Percentiles rank a stretch among this genome's conserved stretches.
Evolutionary conservation across 1,140 invertebrate genomes (phyloP).

Genomic region (Calliopsis andreniformis): DNA sequence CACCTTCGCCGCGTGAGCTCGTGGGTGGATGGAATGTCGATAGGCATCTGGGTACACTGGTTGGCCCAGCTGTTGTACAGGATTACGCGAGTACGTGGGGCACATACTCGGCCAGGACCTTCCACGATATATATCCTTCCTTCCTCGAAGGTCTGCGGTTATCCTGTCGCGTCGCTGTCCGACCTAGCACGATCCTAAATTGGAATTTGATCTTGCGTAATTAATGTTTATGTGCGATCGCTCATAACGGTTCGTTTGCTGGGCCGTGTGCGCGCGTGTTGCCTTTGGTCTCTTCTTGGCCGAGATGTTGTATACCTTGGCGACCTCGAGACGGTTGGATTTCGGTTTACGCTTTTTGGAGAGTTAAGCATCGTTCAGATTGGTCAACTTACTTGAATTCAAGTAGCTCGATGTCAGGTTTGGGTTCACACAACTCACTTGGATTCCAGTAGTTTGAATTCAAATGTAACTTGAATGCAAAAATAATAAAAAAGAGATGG

Average conservation of each 20-base stretch:
- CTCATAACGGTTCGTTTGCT: conserved; percentile 43
- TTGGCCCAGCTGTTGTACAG: conserved; percentile 41
- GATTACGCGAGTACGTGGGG: conserved; percentile 39
- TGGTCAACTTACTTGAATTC: no score
- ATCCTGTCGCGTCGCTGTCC: conserved; percentile 33
- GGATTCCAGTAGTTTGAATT: no score
- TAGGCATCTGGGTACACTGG: conserved; percentile 52
- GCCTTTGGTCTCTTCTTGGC: conserved; percentile 17
- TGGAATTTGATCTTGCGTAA: conserved; percentile 45
- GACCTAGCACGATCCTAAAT: conserved; percentile 42
- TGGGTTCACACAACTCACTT: no score
- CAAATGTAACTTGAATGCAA: no score
- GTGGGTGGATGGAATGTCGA: conserved; percentile 66
- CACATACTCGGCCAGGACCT: conserved; percentile 36
- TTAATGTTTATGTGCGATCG: conserved; percentile 39
- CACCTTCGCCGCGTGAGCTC: conserved; percentile 26
- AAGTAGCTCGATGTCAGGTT: no score
- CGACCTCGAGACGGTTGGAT: neutral
- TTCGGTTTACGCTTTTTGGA: neutral
- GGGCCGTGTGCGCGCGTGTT: conserved; percentile 3
- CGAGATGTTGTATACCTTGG: neutral
- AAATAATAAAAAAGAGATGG: no score
- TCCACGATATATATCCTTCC: conserved; percentile 26
- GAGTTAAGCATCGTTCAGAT: no score
- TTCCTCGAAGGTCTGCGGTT: conserved; percentile 35